These are phyloP conservation scores for Erethizon dorsatum DNA, from an alignment of 2,797 vertebrate genomes.

Conservation along the genomic window DNA sequence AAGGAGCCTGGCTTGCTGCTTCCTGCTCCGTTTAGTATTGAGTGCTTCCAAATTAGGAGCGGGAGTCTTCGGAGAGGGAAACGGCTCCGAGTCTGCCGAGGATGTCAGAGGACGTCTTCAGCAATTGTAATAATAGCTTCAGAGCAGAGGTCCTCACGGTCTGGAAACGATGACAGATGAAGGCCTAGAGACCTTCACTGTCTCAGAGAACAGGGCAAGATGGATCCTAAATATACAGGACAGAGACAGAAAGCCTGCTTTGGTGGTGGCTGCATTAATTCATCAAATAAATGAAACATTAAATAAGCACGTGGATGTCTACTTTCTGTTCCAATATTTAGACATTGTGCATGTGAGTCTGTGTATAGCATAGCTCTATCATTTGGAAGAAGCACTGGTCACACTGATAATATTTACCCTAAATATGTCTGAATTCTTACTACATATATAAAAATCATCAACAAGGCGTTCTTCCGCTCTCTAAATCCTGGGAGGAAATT, in stretches of 20 bases:
- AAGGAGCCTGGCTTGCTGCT: conserved; percentile 79
- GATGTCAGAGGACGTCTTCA: conserved; percentile 93
- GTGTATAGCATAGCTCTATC: background rate
- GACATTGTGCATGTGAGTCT: background rate
- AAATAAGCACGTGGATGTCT: background rate
- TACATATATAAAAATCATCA: background rate
- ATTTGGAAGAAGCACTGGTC: background rate
- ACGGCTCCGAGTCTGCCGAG: conserved; percentile 89
- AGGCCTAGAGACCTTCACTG: conserved; percentile 81
- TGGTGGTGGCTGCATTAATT: background rate
- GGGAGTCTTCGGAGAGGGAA: conserved; percentile 87
- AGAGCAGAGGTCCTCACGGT: conserved; percentile 91
- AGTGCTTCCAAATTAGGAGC: conserved; percentile 85
- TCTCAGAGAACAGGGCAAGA: conserved; percentile 17
- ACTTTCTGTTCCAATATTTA: background rate
- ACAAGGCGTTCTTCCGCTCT: background rate
- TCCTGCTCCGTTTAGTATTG: conserved; percentile 84
- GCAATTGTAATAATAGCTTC: conserved; percentile 94
- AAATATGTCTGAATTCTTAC: conserved; percentile 28
- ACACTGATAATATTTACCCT: background rate
- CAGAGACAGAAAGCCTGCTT: background rate
- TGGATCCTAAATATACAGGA: background rate
- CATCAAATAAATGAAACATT: background rate
- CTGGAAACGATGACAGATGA: conserved; percentile 93
- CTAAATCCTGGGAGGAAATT: background rate